phyloP scores from a whole-genome alignment of 2,797 vertebrate genomes.

The Telmatherina bonti region DNA sequence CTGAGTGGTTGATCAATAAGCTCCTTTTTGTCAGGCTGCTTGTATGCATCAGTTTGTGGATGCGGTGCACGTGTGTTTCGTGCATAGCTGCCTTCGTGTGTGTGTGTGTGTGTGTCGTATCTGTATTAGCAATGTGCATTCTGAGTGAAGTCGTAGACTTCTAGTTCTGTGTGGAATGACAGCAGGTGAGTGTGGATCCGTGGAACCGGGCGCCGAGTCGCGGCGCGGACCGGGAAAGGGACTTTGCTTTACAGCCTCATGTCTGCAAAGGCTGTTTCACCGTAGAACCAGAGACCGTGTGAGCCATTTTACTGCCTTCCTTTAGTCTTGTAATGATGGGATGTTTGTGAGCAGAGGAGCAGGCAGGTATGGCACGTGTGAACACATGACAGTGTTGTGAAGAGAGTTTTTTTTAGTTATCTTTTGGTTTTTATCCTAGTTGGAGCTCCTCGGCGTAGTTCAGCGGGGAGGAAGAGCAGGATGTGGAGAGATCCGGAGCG shows the following conservation, averaged over 20 bases:
- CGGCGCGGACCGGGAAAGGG: slow-evolving; percentile 42
- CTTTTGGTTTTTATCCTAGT: slow-evolving; percentile 4
- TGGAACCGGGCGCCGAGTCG: slow-evolving; percentile 71
- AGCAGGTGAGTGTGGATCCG: slow-evolving; percentile 55
- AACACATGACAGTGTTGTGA: slow-evolving; percentile 27
- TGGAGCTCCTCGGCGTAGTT: slow-evolving; percentile 22
- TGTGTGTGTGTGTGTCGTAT: slow-evolving; percentile 30
- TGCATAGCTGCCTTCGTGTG: slow-evolving; percentile 21
- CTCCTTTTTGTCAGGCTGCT: slow-evolving; percentile 85
- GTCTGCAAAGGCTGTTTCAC: slow-evolving; percentile 22
- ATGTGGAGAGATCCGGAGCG: slow-evolving; percentile 7
- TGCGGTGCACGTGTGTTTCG: slow-evolving; percentile 15
- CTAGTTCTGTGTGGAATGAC: slow-evolving; percentile 40
- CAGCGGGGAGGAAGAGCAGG: slow-evolving; percentile 28
- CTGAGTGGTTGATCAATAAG: slow-evolving; percentile 82
- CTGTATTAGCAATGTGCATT: slow-evolving; percentile 60
- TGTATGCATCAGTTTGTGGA: slow-evolving; percentile 62
- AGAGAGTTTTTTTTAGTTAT: slow-evolving; percentile 26
- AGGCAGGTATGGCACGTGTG: slow-evolving; percentile 18
- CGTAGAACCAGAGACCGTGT: slow-evolving; percentile 40
- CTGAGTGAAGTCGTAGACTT: slow-evolving; percentile 48
- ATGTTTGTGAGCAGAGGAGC: slow-evolving; percentile 38
- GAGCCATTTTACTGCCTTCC: slow-evolving; percentile 24
- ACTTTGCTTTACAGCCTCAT: slow-evolving; percentile 27
- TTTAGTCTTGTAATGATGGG: slow-evolving; percentile 46